Evolutionary conservation across 2,797 vertebrate species (phyloP), one percentile per base, ranked within the genome.

Genomic region (Aphelocoma californica): DNA sequence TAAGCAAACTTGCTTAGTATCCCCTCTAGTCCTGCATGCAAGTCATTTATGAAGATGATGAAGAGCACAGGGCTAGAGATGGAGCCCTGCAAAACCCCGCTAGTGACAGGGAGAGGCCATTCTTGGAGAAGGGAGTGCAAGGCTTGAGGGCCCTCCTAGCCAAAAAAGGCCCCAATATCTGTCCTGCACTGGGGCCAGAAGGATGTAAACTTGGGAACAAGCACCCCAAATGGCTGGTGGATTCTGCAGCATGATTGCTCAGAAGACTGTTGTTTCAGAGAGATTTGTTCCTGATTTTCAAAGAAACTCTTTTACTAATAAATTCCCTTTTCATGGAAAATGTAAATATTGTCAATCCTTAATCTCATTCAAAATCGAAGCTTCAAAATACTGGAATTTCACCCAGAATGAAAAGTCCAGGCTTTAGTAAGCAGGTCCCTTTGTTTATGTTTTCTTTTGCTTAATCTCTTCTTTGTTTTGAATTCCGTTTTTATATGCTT

Each of bases 101-200:
- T 15, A 23, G 21, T 8, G 21, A 58, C 36, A 34, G 38, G 13
- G 21, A 69, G 12, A 18, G 12, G 45, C 3, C 0, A 1, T 24
- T 36, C 14, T 44, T 71, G 23, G 23, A 60, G 36, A 9, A 82
- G 4, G 7, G 15, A 66, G 17, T 1, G 0, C 2, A 34, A 21
- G 15, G 29, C 42, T 42, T 3, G 32, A 21, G 15, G 29, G 18
- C 7, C 3, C 4, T 62, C 16, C 28, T 64, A 17, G 13, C 42
- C 10, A 12, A 31, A 26, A 66, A 67, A 32, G 2, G 10, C 3
- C 9, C 8, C 20, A 65, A 4, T 0, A 4, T 45, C 15, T 54
- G 80, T 36, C 38, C 17, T 51, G 20, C 2, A 0, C 29, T 32
- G 34, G 13, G n/a, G 5, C 8, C 6, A 18, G 42, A 29, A 72